Evolutionary conservation across 2,113 vertebrate genomes (phyloP).

Genomic region (Burhinus oedicnemus): DNA sequence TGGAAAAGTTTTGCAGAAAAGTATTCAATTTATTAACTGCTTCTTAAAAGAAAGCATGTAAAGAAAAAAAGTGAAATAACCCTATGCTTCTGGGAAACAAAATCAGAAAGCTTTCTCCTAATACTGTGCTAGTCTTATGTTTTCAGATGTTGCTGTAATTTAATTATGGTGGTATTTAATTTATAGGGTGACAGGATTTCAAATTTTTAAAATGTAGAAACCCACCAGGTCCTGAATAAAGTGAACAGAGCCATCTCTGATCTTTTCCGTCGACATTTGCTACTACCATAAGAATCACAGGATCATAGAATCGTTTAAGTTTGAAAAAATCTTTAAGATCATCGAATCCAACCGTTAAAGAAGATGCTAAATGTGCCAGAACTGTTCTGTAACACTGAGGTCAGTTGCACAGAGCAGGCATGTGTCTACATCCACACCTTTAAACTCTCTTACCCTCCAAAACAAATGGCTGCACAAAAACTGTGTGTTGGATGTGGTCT

Average conservation of each 20-base stretch:
- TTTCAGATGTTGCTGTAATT: background rate
- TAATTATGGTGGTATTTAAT: background rate
- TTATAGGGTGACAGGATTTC: background rate
- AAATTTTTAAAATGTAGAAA: background rate
- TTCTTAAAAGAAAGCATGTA: background rate
- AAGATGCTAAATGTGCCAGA: background rate
- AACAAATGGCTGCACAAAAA: background rate
- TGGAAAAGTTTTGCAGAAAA: background rate
- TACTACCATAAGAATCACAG: background rate
- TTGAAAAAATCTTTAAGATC: background rate
- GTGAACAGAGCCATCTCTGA: background rate
- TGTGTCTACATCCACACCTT: background rate
- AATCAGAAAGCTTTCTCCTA: background rate
- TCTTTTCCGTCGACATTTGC: background rate
- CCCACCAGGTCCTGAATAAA: background rate
- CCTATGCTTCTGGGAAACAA: background rate
- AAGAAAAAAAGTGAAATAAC: background rate
- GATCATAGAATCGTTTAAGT: background rate
- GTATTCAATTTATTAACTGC: background rate
- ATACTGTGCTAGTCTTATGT: background rate
- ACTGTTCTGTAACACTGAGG: background rate
- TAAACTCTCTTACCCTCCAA: background rate
- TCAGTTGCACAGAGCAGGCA: background rate
- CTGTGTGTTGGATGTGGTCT: background rate
- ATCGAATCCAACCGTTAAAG: background rate